Evolutionary conservation across 2,113 vertebrate species (phyloP), one percentile per base, ranked within the genome.

Genomic region (Cheilinus undulatus): DNA sequence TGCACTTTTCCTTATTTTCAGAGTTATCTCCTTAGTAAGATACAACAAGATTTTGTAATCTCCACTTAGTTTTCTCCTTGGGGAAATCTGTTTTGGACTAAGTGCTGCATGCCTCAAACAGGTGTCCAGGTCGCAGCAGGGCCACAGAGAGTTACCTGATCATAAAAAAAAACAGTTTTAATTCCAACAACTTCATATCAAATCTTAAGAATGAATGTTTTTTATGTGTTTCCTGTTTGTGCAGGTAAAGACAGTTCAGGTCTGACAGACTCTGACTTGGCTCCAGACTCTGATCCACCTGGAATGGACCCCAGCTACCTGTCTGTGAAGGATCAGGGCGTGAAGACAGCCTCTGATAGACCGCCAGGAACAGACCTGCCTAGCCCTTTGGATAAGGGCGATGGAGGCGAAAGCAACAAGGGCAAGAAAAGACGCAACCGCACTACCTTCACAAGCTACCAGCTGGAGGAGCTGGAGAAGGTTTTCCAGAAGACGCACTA

Each of bases 401-500:
- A 99, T 40, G 94, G 95, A 0, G 93, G 94, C 0, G 97, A 99
- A 84, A 98, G 95, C 92, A 99, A 97, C 95, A 99, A 99, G 83
- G 97, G 97, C 86, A 99, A 99, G 73, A 99, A 99, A 87, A 87
- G 97, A 17, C 93, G 98, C 72, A 99, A 99, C 90, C 94, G 98
- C 52, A 99, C 98, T n/a, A 99, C 98, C 84, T 99, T 99, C 91
- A 99, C 98, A 0, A 99, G 97, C 76, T 99, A 98, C 92, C 98
- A 99, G 88, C 91, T 99, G 84, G 98, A 99, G 76, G 98, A 99
- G 89, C 93, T 99, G 92, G 98, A 99, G 91, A 99, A 99, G 75
- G 97, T 99, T 87, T 99, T 99, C 90, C 98, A 99, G 93, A 99
- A 99, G 94, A 99, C 98, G 4, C 98, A 99, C 91, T 99, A 99